Evolutionary conservation across 2,888 invertebrate species (phyloP).

Genomic region (Amphipyra berbera): DNA sequence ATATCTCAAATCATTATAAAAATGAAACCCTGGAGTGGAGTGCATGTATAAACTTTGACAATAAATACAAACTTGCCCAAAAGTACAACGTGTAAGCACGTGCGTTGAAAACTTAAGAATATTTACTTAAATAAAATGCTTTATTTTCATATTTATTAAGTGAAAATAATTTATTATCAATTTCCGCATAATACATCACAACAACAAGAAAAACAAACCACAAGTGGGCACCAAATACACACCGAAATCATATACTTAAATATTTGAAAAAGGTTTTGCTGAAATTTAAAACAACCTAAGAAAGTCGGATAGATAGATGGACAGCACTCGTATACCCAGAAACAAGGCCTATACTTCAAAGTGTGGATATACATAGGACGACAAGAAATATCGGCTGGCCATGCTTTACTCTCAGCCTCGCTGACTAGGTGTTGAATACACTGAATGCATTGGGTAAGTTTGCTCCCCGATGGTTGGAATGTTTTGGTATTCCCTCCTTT

Average conservation of each 20-base stretch:
- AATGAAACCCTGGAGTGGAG: too few relatives aligned
- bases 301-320: constrained; percentile 64
- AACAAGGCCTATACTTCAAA: constrained; percentile 27
- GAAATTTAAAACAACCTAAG: constrained; percentile 50
- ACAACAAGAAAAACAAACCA: constrained; percentile 61
- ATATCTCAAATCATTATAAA: too few relatives aligned
- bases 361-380: constrained; percentile 16
- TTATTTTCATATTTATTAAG: not conserved
- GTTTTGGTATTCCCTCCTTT: not conserved
- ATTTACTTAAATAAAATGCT: too few relatives aligned
- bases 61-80: too few relatives aligned
- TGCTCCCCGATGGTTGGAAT: not conserved
- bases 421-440: constrained; percentile 12
- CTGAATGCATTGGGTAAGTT: not conserved
- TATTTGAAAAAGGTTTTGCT: constrained; percentile 38
- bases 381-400: constrained; percentile 30
- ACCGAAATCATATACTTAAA: constrained; percentile 56
- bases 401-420: constrained; percentile 20
- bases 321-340: constrained; percentile 36
- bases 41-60: too few relatives aligned
- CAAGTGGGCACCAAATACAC: constrained; percentile 71
- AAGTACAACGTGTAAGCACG: too few relatives aligned
- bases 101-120: too few relatives aligned
- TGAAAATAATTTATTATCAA: constrained; percentile 17
- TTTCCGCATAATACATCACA: constrained; percentile 24